Base-by-base conservation (phyloP, 2,888 invertebrate species). In the Eupithecia dodoneata region DNA sequence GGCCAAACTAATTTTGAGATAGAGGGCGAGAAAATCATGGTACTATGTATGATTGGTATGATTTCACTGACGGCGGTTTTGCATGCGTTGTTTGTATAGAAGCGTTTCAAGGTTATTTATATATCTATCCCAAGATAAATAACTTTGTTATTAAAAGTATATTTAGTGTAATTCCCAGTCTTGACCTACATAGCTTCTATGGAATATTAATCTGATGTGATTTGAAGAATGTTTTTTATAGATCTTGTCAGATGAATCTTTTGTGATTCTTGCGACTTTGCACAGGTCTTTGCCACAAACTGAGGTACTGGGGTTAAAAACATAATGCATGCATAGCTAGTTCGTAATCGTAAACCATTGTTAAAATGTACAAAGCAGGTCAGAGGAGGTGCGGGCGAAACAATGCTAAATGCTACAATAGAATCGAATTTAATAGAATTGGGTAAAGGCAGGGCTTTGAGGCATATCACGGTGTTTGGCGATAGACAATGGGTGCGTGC, bases 311-410 rank as follows among this genome's bases (percentile, higher is more conserved):
- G 30, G 30, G 63, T 63, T 63, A 10, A 63, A 10, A 30, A 63
- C n/a, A 63, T 12, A 18, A 63, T 63, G 63, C 63, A 63, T 63
- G 59, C 44, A 13, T 42, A 67, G 44, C 15, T 42, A 69, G 42
- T n/a, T 7, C n/a, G n/a, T 69, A 44, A 18, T 77, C 12, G 15
- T 71, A 79, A 81, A 82, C 79, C 79, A 82, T 84, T 83, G 81
- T 83, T 82, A 74, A 81, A 81, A 79, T 81, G 75, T 72, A 76
- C 71, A 76, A 78, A 86, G 85, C 85, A 87, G 88, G 89, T 88
- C 83, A 85, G 85, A 84, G 85, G 81, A 73, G 84, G 86, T 80
- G 85, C 79, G 83, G 83, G 71, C 82, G 80, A 83, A 83, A 88
- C 86, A 85, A 87, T 87, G 81, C 84, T 71, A 47, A 77, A 80